Conservation (phyloP, 2,888 invertebrate species). For the Drosophila multiciliata region DNA sequence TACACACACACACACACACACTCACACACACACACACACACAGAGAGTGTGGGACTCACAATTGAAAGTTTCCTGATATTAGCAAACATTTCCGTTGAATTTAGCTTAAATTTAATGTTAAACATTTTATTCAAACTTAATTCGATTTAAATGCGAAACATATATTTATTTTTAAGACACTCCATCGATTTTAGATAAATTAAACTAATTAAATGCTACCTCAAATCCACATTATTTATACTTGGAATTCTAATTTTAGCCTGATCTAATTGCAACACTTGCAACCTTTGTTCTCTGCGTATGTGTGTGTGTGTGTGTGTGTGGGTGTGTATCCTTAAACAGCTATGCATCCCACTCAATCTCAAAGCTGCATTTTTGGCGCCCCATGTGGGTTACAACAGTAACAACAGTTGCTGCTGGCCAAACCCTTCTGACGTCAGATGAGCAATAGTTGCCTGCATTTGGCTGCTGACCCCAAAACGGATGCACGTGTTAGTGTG, state of each 20-base stretch:
- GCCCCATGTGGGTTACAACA: conserved; percentile 22
- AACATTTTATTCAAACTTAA: neutral
- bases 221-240: neutral
- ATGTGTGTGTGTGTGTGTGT: neutral
- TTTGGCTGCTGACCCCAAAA: conserved; percentile 41
- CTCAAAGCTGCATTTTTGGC: conserved; percentile 7
- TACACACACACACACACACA: conserved; percentile 11
- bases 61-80: conserved; percentile 16
- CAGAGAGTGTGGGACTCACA: neutral
- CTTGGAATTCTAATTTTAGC: neutral
- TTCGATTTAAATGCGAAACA: neutral
- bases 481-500: neutral
- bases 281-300: neutral
- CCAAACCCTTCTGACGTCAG: neutral
- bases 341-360: neutral
- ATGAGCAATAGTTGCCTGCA: conserved; percentile 29
- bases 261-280: neutral
- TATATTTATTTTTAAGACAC: neutral
- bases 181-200: neutral
- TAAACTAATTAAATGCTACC: neutral
- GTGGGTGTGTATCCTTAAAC: neutral
- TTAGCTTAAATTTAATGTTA: conserved; percentile 17
- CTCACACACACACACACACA: conserved; percentile 7
- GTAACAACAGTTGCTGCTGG: neutral
- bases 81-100: conserved; percentile 29